These are phyloP conservation scores for Bos javanicus DNA, from an alignment of 2,113 vertebrate genomes.

Conservation along the genomic window DNA sequence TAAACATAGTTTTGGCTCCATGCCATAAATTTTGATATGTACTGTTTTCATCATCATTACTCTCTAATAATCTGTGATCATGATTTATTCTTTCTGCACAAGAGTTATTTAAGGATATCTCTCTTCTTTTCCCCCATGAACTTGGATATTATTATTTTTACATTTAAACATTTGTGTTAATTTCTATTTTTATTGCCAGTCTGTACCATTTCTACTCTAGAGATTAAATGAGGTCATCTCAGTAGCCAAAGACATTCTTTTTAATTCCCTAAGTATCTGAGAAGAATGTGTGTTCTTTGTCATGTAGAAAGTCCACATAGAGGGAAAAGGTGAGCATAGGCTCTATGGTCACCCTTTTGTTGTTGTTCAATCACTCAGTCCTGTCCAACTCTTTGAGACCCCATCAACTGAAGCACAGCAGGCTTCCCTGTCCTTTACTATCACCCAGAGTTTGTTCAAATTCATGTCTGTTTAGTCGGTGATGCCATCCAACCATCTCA, in stretches of 20 bases:
- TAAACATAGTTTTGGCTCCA: background rate
- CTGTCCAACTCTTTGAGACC: background rate
- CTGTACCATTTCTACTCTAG: background rate
- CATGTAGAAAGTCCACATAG: rapidly evolving
- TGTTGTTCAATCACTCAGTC: background rate
- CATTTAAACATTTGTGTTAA: background rate
- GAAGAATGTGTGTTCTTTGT: background rate
- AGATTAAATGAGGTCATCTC: background rate
- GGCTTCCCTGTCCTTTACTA: background rate
- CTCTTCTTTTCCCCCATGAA: background rate
- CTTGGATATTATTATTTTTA: background rate
- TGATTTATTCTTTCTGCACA: background rate
- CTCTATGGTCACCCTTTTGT: background rate
- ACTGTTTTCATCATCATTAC: background rate
- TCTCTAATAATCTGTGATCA: background rate
- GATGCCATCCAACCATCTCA: background rate
- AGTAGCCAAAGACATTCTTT: background rate
- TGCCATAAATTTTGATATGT: background rate
- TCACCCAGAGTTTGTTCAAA: background rate
- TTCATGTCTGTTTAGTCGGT: background rate
- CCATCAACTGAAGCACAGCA: background rate
- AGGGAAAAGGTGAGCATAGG: rapidly evolving
- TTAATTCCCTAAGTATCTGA: background rate
- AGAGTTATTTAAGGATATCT: background rate
- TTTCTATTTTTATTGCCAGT: background rate